Evolutionary conservation across 2,888 invertebrate genomes (phyloP).

Genomic region (Drosophila macrospina): DNA sequence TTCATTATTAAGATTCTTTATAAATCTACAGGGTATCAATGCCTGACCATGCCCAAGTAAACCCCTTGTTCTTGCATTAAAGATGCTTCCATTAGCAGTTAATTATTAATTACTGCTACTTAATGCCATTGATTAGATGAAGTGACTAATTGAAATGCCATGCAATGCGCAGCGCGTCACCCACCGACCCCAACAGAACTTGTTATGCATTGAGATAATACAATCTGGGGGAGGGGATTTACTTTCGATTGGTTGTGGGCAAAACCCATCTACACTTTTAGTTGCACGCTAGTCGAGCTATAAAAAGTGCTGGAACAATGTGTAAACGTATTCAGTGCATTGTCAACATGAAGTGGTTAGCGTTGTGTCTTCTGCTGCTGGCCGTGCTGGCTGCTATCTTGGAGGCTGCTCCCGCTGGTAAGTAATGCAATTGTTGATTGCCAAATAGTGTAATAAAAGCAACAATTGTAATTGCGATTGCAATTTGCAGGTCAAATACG

Average conservation of each 20-base stretch:
- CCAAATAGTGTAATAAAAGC: background rate
- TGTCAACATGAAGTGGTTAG: constrained; percentile 43
- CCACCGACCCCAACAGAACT: background rate
- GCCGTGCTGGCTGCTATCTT: constrained; percentile 19
- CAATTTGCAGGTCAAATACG: constrained; percentile 35
- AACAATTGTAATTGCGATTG: background rate
- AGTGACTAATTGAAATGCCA: background rate
- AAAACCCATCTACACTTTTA: constrained; percentile 33
- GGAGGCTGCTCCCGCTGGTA: constrained; percentile 47
- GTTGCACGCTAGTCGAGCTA: constrained; percentile 6
- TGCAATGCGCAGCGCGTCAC: background rate
- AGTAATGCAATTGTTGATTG: background rate
- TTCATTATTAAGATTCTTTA: no score
- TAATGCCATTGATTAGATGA: background rate
- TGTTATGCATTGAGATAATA: background rate
- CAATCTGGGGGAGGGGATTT: constrained; percentile 13
- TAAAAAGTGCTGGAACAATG: constrained; percentile 25
- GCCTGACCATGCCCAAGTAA: no score
- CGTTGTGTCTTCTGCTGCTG: constrained; percentile 30
- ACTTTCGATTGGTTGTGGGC: constrained; percentile 17
- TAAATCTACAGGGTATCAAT: no score
- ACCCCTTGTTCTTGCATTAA: no score
- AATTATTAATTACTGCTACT: background rate
- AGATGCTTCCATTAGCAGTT: no score
- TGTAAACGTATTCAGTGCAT: constrained; percentile 19